Base-by-base conservation (phyloP, 2,888 invertebrate species). In the Lepidochitona cinerea region DNA sequence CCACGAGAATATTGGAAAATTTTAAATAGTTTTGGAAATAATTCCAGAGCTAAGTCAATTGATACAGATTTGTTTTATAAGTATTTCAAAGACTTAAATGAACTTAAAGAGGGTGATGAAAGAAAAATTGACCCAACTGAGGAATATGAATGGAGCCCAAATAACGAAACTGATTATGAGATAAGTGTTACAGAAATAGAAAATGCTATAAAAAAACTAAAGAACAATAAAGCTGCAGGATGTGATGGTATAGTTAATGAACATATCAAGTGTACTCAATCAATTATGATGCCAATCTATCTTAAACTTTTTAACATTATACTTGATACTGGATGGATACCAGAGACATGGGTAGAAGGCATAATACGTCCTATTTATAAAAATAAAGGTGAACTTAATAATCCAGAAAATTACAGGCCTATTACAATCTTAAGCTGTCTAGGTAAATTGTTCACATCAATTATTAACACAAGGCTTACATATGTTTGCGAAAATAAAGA, bases 281-380 rank as follows among this genome's bases (percentile, higher is more conserved):
- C 1, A 3, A 36, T 37, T 3, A 32, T 66, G 33, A 66, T 14
- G 35, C 66, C 3, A 12, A 66, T 66, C 6, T 66, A 36, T 32
- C 35, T 32, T n/a, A 36, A 33, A 66, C 35, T 66, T n/a, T 66
- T 66, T 36, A 66, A 66, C 26, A 18, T 35, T 14, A 26, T 66
- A n/a, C 36, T 36, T 18, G 66, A 66, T 66, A 12, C 66, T 36
- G 66, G 35, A 6, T 23, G 9, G 33, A 23, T 66, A 33, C 33
- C 65, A 29, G 65, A 23, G 7, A 7, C 26, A 7, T 65, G 65
- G 65, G 32, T 65, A 32, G n/a, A 32, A 7, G 32, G 65, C 26
- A 66, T 18, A 35, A 66, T 59, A 59, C 23, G 29, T 29, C 59
- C 59, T 23, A 59, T 59, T 59, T 59, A 59, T 32, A 59, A 59